phyloP scores from a whole-genome alignment of 2,797 vertebrate genomes.

The Pyrocephalus nanus region DNA sequence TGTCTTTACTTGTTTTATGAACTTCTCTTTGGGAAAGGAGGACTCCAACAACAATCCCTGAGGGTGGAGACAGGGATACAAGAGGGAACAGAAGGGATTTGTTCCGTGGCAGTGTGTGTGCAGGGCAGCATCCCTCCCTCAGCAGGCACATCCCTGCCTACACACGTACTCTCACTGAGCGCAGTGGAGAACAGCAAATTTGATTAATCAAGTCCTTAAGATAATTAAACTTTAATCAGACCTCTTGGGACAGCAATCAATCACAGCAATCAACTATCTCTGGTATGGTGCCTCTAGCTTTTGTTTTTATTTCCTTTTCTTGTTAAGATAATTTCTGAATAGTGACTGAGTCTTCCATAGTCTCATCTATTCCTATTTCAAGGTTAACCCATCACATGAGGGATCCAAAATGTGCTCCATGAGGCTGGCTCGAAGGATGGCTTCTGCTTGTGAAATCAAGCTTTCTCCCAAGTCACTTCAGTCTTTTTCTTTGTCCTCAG shows the following conservation, averaged over 20 bases:
- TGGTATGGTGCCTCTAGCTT: not conserved
- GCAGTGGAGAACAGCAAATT: not conserved
- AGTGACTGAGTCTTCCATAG: not conserved
- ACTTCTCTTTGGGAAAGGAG: not conserved
- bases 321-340: not conserved
- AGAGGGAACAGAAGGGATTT: not conserved
- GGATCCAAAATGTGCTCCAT: not conserved
- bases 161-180: not conserved
- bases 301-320: not conserved
- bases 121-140: not conserved
- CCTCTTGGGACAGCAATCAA: not conserved
- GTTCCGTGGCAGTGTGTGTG: not conserved
- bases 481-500: not conserved
- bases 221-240: not conserved
- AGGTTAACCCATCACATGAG: not conserved
- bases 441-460: not conserved
- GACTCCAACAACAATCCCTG: not conserved
- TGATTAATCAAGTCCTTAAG: not conserved
- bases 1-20: not conserved
- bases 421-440: not conserved
- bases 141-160: accelerated
- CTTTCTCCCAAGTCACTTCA: not conserved
- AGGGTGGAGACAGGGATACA: not conserved
- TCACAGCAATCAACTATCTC: not conserved
- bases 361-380: not conserved